These are phyloP conservation scores for Lasiommata megera DNA, from an alignment of 2,888 invertebrate species.

Conservation along the genomic window DNA sequence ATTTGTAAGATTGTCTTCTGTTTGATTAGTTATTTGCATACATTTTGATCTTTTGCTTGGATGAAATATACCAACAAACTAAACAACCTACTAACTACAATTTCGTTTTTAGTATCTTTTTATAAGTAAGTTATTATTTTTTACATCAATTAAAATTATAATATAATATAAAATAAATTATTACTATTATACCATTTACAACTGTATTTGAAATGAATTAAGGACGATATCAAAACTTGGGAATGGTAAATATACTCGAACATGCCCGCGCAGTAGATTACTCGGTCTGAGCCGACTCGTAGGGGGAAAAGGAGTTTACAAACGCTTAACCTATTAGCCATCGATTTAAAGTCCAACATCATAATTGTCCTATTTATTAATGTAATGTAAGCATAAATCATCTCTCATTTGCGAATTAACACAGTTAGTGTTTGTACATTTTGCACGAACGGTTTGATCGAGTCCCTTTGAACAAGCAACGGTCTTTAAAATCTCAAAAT, in stretches of 20 bases:
- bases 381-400: constrained; percentile 49
- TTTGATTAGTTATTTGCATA: too few species aligned
- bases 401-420: constrained; percentile 51
- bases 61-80: too few species aligned
- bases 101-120: too few species aligned
- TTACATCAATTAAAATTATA: too few species aligned
- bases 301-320: constrained; percentile 9
- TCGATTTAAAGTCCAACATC: constrained; percentile 53
- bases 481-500: constrained; percentile 39
- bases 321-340: constrained; percentile 36
- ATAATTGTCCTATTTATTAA: constrained; percentile 55
- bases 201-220: neutral
- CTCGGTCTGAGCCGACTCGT: neutral
- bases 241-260: neutral
- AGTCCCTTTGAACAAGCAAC: constrained; percentile 38
- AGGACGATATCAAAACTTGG: neutral
- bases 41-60: too few species aligned
- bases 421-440: constrained; percentile 51
- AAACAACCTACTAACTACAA: too few species aligned
- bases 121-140: too few species aligned
- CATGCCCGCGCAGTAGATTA: neutral
- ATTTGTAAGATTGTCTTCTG: too few species aligned
- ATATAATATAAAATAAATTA: too few species aligned
- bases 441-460: constrained; percentile 40
- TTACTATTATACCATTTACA: neutral